Evolutionary conservation across 2,113 vertebrate species (phyloP).

Genomic region (Pseudolaguvia tuberculata): DNA sequence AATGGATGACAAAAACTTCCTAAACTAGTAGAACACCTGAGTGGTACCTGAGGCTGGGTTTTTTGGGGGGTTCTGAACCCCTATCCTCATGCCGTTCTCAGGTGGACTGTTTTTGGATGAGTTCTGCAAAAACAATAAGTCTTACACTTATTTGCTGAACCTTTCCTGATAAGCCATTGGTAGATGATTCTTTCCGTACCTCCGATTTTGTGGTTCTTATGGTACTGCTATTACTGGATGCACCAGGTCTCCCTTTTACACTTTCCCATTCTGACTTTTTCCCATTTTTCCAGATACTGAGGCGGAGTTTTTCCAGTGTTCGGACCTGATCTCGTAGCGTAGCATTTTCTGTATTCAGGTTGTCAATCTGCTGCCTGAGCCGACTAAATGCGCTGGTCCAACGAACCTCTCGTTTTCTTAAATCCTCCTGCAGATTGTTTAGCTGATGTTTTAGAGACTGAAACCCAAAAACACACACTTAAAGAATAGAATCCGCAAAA

Average conservation of each 20-base stretch:
- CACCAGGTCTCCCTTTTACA: slow-evolving; percentile 43
- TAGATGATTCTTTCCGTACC: slow-evolving; percentile 2
- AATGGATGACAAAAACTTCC: too few species aligned
- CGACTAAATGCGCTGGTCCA: slow-evolving; percentile 81
- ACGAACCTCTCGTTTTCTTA: slow-evolving; percentile 81
- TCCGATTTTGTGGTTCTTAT: slow-evolving; percentile 31
- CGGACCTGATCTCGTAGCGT: slow-evolving; percentile 80
- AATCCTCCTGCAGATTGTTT: slow-evolving; percentile 81
- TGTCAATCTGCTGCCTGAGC: slow-evolving; percentile 81
- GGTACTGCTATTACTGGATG: slow-evolving; percentile 49
- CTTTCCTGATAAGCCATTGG: background rate
- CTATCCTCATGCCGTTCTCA: slow-evolving; percentile 35
- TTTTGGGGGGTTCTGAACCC: too few species aligned
- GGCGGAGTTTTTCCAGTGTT: slow-evolving; percentile 81
- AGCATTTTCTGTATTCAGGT: slow-evolving; percentile 76
- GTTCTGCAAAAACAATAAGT: slow-evolving; percentile 60
- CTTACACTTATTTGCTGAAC: background rate
- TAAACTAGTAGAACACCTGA: background rate
- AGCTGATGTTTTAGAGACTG: slow-evolving; percentile 86
- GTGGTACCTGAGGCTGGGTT: slow-evolving; percentile 41
- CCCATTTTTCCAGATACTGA: slow-evolving; percentile 80
- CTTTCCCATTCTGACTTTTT: slow-evolving; percentile 53
- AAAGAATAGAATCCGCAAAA: background rate
- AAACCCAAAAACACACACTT: background rate
- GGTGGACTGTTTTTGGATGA: slow-evolving; percentile 58